Evolutionary conservation across 2,888 invertebrate species (phyloP), one percentile per base, ranked within the genome.

Genomic region (Coelogynopora nodosa): DNA sequence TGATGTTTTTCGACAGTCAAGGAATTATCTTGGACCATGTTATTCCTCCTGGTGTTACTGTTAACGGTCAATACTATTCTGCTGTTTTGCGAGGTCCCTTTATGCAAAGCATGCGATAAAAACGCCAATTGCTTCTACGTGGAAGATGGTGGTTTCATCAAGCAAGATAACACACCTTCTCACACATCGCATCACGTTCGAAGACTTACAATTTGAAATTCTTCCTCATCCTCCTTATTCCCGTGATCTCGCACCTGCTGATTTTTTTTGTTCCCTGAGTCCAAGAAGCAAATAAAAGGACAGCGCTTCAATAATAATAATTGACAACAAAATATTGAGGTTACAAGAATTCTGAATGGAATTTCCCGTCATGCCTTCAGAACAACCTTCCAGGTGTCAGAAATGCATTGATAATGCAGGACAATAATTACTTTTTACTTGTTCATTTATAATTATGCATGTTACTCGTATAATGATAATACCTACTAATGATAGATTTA

Each of bases 321-420:
- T 74, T n/a, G n/a, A n/a, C 18, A 10, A 13, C 74, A n/a, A 5
- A 74, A 74, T 74, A 74, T 23, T 5, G 74, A 74, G 5, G 74
- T 74, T 23, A 13, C 74, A 74, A 74, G 74, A 74, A 74, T 74
- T 23, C 74, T 74, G 23, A 74, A 74, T 74, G 74, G 74, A 74
- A 74, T 74, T 74, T 74, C n/a, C 27, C 5, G 74, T 13, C 74
- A 74, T 74, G 74, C 23, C 2, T 49, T 49, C 49, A 49, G 49
- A 49, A 49, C 49, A 49, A 49, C 49, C 18, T 49, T 49, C 49
- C 49, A 49, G 49, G 49, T 13, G 74, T 2, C 74, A 5, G 23
- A 74, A 74, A 23, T 74, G 74, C 23, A 74, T 74, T 13, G 74
- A 74, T 74, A 74, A 26, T 74, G 74, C 74, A 74, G 74, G 74